These are phyloP conservation scores for Malurus cyaneus DNA, from an alignment of 2,113 vertebrate genomes.

Conservation along the genomic window DNA sequence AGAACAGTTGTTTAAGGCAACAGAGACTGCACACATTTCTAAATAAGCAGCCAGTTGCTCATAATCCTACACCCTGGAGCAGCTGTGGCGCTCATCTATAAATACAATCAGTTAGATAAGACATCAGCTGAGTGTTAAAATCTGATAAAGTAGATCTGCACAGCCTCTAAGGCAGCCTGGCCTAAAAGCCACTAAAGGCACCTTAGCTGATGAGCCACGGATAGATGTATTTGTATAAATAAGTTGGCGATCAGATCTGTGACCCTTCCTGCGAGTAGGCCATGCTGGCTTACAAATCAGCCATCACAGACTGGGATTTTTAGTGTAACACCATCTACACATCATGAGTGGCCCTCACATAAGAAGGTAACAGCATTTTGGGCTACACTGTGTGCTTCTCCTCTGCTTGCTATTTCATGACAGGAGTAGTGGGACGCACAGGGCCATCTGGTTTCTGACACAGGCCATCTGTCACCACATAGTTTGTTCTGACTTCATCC, in stretches of 20 bases:
- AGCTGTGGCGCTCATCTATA: background rate
- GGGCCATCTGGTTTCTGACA: conserved; percentile 22
- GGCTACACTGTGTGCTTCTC: background rate
- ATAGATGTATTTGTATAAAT: fast-evolving
- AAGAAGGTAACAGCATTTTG: background rate
- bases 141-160: background rate
- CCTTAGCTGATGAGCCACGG: background rate
- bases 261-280: background rate
- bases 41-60: background rate
- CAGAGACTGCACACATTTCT: background rate
- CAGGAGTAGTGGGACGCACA: background rate
- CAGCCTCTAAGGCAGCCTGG: background rate
- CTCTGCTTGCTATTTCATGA: background rate
- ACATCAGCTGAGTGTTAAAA: background rate
- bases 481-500: background rate
- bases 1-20: background rate
- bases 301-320: background rate
- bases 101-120: background rate
- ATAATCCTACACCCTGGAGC: background rate
- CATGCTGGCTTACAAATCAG: background rate
- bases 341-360: background rate
- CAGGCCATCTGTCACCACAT: background rate
- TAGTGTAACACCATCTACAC: background rate
- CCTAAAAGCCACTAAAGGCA: background rate
- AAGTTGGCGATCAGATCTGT: background rate